These are phyloP conservation scores for Eristalis intricaria DNA, from an alignment of 2,888 invertebrate species.

Conservation along the genomic window DNA sequence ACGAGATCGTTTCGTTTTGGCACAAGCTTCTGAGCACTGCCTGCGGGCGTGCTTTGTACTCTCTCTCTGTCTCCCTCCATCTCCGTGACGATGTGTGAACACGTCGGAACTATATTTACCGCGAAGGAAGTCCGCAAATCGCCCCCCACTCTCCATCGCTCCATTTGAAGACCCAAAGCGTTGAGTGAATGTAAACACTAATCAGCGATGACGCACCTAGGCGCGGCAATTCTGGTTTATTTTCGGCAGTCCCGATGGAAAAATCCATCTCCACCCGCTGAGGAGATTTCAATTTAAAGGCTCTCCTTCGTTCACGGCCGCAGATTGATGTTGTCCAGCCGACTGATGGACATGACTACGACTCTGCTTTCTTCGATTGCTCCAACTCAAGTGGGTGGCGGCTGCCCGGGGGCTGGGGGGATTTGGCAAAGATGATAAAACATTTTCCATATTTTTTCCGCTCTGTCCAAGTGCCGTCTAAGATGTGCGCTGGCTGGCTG, in stretches of 20 bases:
- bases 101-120: constrained; percentile 33
- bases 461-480: neutral
- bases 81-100: neutral
- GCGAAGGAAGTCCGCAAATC: neutral
- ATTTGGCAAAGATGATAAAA: neutral
- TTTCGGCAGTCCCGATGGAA: constrained; percentile 35
- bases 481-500: neutral
- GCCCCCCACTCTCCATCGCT: too few species aligned
- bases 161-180: constrained; percentile 31
- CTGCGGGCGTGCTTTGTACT: constrained; percentile 3
- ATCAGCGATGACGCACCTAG: constrained; percentile 52
- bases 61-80: neutral
- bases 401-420: neutral
- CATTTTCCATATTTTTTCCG: neutral
- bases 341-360: constrained; percentile 37
- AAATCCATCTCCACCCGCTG: constrained; percentile 38
- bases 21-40: constrained; percentile 12
- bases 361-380: neutral
- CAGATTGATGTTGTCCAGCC: constrained; percentile 52
- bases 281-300: neutral
- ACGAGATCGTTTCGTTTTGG: constrained; percentile 20
- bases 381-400: too few species aligned
- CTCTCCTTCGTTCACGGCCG: neutral
- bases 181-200: constrained; percentile 49
- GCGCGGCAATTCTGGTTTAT: constrained; percentile 44